Evolutionary conservation across 1,140 invertebrate species (phyloP), one percentile per base, ranked within the genome.

Genomic region (Antheraea mylitta): DNA sequence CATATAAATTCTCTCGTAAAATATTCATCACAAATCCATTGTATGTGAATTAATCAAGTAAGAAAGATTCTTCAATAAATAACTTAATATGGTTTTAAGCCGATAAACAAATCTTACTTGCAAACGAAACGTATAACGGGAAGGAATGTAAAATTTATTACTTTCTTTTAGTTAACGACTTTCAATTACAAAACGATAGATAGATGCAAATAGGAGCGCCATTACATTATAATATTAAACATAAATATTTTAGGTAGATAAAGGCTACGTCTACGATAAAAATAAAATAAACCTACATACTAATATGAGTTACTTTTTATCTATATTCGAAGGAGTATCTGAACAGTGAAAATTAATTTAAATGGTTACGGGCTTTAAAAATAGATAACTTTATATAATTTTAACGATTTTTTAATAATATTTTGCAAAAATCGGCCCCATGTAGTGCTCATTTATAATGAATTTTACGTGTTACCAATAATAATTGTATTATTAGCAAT

Each of bases 401-500:
- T 53, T 53, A 53, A 13, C 16, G 45, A 6, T 53, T 53, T 53
- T 53, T 53, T 16, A 48, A 70, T 18, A 58, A 70, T 59, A 62
- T 66, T 18, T 59, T 48, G 30, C 65, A 63, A 59, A 74, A 75
- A 63, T 72, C 60, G 38, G n/a, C 60, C 66, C 63, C 69, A 72
- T 78, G 76, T 76, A 73, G 69, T 61, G 71, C 70, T 70, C 11
- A 53, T 16, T 53, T 62, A 63, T 53, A 53, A 53, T 53, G 22
- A 53, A 16, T 16, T 53, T 53, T 53, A 66, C 22, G 22, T 53
- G 64, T 68, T 64, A 75, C 68, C 80, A 81, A 85, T 84, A 84
- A 84, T 85, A 80, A 82, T 81, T 67, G 70, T 82, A 83, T 89
- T 88, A 87, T 87, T 85, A 89, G 83, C 83, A 80, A 87, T 85